Conservation (phyloP, 2,797 vertebrate species). For the Picus viridis region DNA sequence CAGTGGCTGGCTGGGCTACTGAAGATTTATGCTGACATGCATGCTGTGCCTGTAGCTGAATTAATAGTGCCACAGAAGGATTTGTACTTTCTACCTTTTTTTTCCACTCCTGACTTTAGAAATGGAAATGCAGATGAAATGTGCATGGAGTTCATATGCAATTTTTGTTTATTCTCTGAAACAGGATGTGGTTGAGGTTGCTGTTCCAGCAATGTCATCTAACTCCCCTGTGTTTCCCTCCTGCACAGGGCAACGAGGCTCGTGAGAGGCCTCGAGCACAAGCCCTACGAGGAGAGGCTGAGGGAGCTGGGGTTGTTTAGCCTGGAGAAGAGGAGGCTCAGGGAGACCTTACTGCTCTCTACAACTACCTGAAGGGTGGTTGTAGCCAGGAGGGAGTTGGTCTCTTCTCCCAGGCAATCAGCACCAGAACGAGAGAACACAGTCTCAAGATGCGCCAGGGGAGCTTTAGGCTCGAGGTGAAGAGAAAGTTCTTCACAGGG, state of each 20-base stretch:
- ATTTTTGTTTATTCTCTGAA: neutral
- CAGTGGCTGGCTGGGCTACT: conserved; percentile 12
- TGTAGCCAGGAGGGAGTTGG: no score
- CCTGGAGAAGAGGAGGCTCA: no score
- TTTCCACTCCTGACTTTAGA: neutral
- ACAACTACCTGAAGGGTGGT: no score
- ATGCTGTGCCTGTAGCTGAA: conserved; percentile 5
- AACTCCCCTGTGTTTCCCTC: neutral
- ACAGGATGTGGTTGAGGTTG: neutral
- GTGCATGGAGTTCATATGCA: neutral
- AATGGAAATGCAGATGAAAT: neutral
- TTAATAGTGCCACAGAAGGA: conserved; percentile 6
- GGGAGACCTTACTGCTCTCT: no score
- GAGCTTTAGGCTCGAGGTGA: no score
- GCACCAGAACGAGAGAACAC: no score
- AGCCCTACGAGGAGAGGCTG: no score
- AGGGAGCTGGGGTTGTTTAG: no score
- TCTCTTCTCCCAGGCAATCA: no score
- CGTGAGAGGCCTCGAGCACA: no score
- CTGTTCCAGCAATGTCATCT: neutral
- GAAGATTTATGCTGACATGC: conserved; percentile 42
- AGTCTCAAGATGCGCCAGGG: no score
- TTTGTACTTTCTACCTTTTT: conserved; percentile 17
- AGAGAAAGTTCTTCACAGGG: no score
- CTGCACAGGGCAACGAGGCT: neutral